Evolutionary conservation across 2,113 vertebrate genomes (phyloP).

Genomic region (Eudorcas thomsonii): DNA sequence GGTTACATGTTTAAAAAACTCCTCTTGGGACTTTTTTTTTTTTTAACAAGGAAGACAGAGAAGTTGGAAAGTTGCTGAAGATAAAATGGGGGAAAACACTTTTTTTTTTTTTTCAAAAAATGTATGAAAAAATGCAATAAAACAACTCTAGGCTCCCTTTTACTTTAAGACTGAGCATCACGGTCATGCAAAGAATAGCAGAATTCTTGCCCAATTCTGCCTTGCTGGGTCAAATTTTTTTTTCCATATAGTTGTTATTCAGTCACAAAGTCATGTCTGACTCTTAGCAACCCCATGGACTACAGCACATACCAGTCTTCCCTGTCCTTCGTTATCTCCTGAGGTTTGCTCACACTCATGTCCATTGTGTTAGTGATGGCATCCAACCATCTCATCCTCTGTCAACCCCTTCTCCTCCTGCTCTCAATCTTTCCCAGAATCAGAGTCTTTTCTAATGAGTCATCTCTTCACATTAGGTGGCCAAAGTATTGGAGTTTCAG

Average conservation of each 20-base stretch:
- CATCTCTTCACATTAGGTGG: too few species aligned
- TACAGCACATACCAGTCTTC: background rate
- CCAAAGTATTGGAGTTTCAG: background rate
- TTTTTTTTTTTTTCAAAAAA: background rate
- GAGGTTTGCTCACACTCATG: background rate
- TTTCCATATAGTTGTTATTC: background rate
- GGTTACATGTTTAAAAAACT: background rate
- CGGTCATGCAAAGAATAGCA: background rate
- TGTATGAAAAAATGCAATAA: background rate
- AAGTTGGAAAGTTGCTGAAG: background rate
- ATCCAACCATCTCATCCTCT: background rate
- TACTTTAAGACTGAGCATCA: background rate
- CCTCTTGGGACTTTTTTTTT: background rate
- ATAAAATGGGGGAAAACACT: background rate
- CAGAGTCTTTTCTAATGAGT: too few species aligned
- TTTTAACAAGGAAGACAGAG: background rate
- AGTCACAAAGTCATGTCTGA: background rate
- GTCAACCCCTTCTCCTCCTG: background rate
- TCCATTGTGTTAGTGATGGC: background rate
- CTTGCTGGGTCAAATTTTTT: background rate
- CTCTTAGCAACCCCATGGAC: background rate
- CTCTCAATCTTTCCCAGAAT: background rate
- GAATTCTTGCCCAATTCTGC: background rate
- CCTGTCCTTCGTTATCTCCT: background rate
- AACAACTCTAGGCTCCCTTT: background rate